phyloP scores from a whole-genome alignment of 2,888 invertebrate genomes.

The Subacronicta megacephala region DNA sequence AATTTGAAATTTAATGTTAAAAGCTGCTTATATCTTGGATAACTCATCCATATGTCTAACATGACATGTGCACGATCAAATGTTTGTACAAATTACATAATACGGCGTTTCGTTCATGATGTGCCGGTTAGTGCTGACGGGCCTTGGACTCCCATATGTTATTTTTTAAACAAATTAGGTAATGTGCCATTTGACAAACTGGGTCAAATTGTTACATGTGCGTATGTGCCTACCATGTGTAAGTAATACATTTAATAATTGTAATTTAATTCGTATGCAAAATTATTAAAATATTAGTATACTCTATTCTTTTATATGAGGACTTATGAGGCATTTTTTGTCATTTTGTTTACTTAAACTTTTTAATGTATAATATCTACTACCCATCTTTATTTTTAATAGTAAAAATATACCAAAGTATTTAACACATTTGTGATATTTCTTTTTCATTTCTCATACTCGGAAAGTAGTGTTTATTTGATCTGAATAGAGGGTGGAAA shows the following conservation, averaged over 20 bases:
- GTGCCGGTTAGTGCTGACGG: constrained; percentile 56
- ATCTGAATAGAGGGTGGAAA: no score
- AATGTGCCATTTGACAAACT: constrained; percentile 79
- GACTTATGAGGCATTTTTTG: no score
- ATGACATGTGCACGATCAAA: constrained; percentile 35
- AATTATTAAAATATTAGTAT: no score
- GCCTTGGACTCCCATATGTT: constrained; percentile 77
- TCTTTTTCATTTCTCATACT: no score
- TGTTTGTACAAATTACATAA: constrained; percentile 52
- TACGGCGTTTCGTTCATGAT: constrained; percentile 40
- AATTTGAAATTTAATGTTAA: neutral
- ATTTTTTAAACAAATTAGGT: constrained; percentile 83
- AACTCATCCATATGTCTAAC: constrained; percentile 22
- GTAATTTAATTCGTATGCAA: neutral
- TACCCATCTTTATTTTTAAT: no score
- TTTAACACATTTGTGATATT: no score
- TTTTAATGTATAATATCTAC: no score
- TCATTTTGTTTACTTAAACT: no score
- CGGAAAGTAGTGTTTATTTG: no score
- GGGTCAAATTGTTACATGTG: constrained; percentile 69
- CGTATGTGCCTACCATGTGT: constrained; percentile 15
- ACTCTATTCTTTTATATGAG: no score
- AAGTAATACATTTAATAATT: constrained; percentile 8
- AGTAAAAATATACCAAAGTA: no score
- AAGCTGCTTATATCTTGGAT: neutral